Percentiles rank a stretch among this genome's conserved stretches.
Conservation (phyloP, 53 echinoderm and acorn worm species). For the Echinometra lucunter region DNA sequence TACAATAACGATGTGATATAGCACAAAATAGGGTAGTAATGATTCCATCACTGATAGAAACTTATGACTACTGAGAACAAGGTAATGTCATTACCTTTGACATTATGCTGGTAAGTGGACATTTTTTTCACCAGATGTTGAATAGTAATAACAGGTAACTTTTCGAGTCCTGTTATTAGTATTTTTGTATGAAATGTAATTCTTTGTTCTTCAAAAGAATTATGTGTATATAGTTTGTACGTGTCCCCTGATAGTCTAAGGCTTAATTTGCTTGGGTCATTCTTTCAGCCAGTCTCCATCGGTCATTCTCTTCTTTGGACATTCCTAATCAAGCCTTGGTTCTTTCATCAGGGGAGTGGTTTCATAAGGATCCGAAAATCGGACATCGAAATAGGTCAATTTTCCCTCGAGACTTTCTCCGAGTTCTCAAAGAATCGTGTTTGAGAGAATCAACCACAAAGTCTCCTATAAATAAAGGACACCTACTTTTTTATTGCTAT, state of each 20-base stretch:
- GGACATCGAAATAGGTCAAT: constrained; percentile 66
- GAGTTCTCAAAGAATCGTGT: constrained; percentile 4
- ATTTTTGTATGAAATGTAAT: neutral
- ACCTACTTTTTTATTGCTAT: constrained; percentile 27
- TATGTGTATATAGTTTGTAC: neutral
- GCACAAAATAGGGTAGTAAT: neutral
- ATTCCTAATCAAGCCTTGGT: constrained; percentile 11
- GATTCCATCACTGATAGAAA: neutral
- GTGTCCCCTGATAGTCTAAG: constrained; percentile 3
- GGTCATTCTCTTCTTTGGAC: constrained; percentile 39
- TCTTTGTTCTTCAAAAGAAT: neutral
- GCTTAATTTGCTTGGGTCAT: constrained; percentile 25
- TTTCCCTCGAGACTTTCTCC: constrained; percentile 43
- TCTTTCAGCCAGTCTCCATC: neutral
- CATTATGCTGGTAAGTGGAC: too few relatives aligned
- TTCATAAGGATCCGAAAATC: constrained; percentile 28
- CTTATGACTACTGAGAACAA: neutral
- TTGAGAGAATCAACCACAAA: neutral
- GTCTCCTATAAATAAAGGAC: neutral
- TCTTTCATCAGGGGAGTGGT: constrained; percentile 63
- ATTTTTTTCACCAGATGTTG: too few relatives aligned
- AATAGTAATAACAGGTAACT: neutral
- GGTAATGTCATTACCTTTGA: too few relatives aligned
- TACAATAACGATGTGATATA: too few relatives aligned
- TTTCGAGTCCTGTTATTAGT: neutral